Conservation (phyloP, 1,140 invertebrate species). For the Drosophila orena region DNA sequence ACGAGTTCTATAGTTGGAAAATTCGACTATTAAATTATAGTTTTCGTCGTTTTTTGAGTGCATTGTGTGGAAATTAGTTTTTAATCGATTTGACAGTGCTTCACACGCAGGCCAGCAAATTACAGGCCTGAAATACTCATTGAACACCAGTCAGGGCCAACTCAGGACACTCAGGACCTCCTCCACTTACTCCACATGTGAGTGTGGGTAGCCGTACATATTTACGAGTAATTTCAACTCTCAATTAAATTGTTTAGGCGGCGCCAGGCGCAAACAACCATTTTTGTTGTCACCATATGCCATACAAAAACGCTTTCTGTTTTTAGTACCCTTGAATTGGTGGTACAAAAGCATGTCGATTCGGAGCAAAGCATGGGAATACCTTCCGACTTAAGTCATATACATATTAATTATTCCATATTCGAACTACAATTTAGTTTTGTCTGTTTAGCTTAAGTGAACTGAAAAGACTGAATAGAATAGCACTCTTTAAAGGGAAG, state of each 20-base stretch:
- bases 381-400: too few species aligned
- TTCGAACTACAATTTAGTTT: too few species aligned
- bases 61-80: slow-evolving; percentile 72
- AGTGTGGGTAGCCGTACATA: slow-evolving; percentile 28
- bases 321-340: slow-evolving; percentile 10
- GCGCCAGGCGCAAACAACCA: slow-evolving; percentile 58
- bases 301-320: slow-evolving; percentile 64
- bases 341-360: not conserved
- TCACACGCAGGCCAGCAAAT: slow-evolving; percentile 61
- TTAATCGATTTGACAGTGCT: slow-evolving; percentile 80
- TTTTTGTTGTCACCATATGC: slow-evolving; percentile 80
- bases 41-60: slow-evolving; percentile 34
- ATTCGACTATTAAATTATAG: slow-evolving; percentile 28
- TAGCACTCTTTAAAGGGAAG: not conserved
- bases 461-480: too few species aligned
- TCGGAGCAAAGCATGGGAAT: not conserved
- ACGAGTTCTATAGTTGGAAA: slow-evolving; percentile 28
- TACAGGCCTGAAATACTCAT: slow-evolving; percentile 46
- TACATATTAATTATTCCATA: not conserved
- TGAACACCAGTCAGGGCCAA: slow-evolving; percentile 40
- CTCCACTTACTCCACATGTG: slow-evolving; percentile 23
- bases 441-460: too few species aligned
- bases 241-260: slow-evolving; percentile 80
- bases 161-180: slow-evolving; percentile 11
- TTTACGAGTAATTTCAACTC: slow-evolving; percentile 71